Evolutionary conservation across 1,140 invertebrate genomes (phyloP).

Genomic region (Hyphantria cunea): DNA sequence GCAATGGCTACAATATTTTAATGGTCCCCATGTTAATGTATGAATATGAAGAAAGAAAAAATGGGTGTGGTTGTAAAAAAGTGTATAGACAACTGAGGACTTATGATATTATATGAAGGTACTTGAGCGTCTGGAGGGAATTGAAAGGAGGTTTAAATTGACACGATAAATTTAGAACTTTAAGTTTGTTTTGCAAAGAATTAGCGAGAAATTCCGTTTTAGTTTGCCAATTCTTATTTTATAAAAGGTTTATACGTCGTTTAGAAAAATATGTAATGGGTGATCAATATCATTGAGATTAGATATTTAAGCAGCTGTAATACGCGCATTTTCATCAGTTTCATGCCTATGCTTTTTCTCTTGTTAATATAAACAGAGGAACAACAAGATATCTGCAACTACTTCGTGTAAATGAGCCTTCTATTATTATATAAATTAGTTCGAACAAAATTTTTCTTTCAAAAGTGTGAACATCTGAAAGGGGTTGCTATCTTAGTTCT

Average conservation of each 20-base stretch:
- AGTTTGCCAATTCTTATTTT: too few species aligned
- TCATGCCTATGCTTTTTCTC: too few species aligned
- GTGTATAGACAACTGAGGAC: slow-evolving; percentile 20
- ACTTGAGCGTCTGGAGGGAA: slow-evolving; percentile 19
- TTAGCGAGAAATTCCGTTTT: too few species aligned
- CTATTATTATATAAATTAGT: background rate
- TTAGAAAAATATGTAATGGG: too few species aligned
- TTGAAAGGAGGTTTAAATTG: background rate
- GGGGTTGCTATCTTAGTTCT: background rate
- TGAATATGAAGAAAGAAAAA: background rate
- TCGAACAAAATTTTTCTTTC: background rate
- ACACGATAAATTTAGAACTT: background rate
- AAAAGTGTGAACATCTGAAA: background rate
- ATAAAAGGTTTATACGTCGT: too few species aligned
- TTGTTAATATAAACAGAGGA: too few species aligned
- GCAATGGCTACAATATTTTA: slow-evolving; percentile 10
- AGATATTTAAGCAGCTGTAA: too few species aligned
- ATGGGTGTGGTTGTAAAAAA: slow-evolving; percentile 21
- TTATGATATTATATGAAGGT: slow-evolving; percentile 25
- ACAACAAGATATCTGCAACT: too few species aligned
- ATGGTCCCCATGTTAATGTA: background rate
- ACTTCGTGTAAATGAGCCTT: too few species aligned
- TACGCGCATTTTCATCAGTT: too few species aligned
- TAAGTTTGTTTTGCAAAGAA: background rate
- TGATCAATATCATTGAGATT: too few species aligned